A percentile compares a stretch with the other conserved stretches of the same genome.
Conservation (phyloP, 2,888 invertebrate species). For the Nomada ferruginata region DNA sequence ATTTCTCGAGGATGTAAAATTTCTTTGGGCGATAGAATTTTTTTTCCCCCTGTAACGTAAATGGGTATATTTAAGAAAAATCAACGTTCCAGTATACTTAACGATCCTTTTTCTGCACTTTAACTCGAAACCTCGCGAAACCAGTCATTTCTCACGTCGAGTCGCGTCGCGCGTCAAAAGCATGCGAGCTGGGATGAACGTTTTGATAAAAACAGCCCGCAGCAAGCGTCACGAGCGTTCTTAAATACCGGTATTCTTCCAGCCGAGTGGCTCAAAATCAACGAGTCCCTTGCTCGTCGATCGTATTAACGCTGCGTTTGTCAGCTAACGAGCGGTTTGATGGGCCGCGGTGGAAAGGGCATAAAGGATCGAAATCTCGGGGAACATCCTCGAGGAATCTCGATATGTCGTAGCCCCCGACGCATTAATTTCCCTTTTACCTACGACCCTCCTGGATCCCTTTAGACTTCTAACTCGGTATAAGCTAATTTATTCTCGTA, state of each 20-base stretch:
- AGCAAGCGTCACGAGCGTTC: slow-evolving; percentile 15
- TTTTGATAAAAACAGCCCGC: slow-evolving; percentile 41
- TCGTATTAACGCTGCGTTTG: slow-evolving; percentile 59
- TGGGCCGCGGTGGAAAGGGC: slow-evolving; percentile 46
- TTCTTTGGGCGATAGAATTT: too few species aligned
- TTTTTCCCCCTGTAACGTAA: too few species aligned
- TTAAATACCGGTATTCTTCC: slow-evolving; percentile 60
- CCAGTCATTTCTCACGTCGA: slow-evolving; percentile 18
- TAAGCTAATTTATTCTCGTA: slow-evolving; percentile 67
- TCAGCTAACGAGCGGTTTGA: slow-evolving; percentile 59
- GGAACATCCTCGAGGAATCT: slow-evolving; percentile 53
- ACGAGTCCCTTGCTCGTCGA: slow-evolving; percentile 40
- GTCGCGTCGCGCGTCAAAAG: slow-evolving; percentile 8
- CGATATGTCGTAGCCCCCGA: slow-evolving; percentile 17
- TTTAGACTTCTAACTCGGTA: background rate
- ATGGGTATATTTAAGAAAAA: too few species aligned
- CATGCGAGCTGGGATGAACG: slow-evolving; percentile 12
- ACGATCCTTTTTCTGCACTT: too few species aligned
- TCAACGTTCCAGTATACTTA: too few species aligned
- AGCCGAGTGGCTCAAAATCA: slow-evolving; percentile 36
- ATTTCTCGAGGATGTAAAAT: too few species aligned
- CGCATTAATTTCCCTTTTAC: slow-evolving; percentile 42
- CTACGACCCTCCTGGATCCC: background rate
- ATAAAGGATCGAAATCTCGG: slow-evolving; percentile 52
- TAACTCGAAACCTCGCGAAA: background rate